These are phyloP conservation scores for Chesias legatella DNA, from an alignment of 2,888 invertebrate species.

Conservation along the genomic window DNA sequence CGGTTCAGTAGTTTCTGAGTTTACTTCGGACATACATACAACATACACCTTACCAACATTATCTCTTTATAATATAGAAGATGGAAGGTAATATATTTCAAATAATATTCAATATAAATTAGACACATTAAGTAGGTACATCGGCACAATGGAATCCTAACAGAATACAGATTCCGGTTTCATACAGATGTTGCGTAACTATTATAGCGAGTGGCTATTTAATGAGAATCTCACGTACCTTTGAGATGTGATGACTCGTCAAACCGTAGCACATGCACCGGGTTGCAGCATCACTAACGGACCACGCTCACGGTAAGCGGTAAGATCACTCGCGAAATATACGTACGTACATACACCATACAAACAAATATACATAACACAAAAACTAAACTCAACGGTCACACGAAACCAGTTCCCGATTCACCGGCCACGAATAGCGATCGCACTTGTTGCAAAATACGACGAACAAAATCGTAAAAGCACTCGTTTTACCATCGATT, in stretches of 20 bases:
- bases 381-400: slow-evolving; percentile 70
- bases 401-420: slow-evolving; percentile 62
- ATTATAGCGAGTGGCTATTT: slow-evolving; percentile 30
- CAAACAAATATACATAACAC: slow-evolving; percentile 61
- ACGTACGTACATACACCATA: slow-evolving; percentile 33
- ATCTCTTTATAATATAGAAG: too few species aligned
- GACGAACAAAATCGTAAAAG: slow-evolving; percentile 54
- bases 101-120: too few species aligned
- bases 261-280: slow-evolving; percentile 39
- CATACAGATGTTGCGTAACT: slow-evolving; percentile 43
- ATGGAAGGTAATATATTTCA: too few species aligned
- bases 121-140: not conserved
- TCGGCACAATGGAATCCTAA: not conserved
- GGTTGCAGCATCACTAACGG: slow-evolving; percentile 59
- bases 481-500: slow-evolving; percentile 62
- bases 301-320: slow-evolving; percentile 40
- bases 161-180: not conserved
- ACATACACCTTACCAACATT: too few species aligned
- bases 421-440: slow-evolving; percentile 48
- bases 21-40: too few species aligned
- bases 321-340: slow-evolving; percentile 59
- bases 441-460: slow-evolving; percentile 69
- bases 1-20: too few species aligned
- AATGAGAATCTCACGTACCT: slow-evolving; percentile 45
- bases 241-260: slow-evolving; percentile 42